Conservation (phyloP, 2,113 vertebrate species). For the Accipiter cooperii region DNA sequence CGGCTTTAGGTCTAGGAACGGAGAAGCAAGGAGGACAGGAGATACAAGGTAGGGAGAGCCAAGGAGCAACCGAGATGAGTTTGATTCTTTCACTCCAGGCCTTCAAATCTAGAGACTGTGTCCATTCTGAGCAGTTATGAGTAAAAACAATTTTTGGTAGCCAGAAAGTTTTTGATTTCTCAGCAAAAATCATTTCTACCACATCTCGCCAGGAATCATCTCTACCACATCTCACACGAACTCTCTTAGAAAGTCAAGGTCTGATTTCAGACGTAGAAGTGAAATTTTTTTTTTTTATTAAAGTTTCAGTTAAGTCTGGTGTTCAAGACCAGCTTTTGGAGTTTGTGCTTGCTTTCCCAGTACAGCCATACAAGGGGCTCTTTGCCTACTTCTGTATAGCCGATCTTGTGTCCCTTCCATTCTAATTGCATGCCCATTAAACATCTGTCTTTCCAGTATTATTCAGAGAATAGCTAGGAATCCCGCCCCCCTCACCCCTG, state of each 20-base stretch:
- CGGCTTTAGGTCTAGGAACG: background rate
- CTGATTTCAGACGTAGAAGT: background rate
- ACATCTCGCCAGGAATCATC: background rate
- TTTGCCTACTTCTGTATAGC: fast-evolving
- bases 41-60: background rate
- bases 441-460: background rate
- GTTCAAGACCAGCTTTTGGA: background rate
- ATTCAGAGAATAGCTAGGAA: background rate
- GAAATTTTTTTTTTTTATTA: background rate
- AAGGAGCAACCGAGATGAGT: background rate
- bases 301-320: background rate
- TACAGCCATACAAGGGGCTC: background rate
- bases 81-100: background rate
- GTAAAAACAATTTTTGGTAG: background rate
- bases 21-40: background rate
- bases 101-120: background rate
- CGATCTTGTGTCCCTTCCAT: fast-evolving
- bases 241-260: background rate
- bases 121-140: background rate
- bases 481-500: background rate
- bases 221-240: background rate
- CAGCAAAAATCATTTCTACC: background rate
- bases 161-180: background rate
- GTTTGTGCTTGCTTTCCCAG: background rate
- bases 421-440: fast-evolving